Evolutionary conservation across 2,888 invertebrate genomes (phyloP), one percentile per base, ranked within the genome.

Genomic region (Drosophila setosimentum): DNA sequence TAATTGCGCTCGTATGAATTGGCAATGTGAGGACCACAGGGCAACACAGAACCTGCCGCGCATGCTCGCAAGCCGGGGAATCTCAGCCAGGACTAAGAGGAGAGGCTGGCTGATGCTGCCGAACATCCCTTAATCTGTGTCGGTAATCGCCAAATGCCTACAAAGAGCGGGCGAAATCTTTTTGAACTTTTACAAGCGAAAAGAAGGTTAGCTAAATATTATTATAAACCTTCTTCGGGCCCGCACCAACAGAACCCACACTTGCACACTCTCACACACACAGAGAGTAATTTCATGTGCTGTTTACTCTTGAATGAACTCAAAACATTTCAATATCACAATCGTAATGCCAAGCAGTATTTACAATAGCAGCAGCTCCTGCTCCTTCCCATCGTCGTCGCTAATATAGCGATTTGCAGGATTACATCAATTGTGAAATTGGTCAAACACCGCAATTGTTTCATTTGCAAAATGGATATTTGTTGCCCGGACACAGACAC

Each of bases 61-160:
- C 80, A 76, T 68, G 79, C 80, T 58, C 74, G 71, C 73, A 87
- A 82, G 82, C 82, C 78, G 82, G 11, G 24, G 57, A 37, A 40
- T 50, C 45, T 48, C 42, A 58, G 50, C 45, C 29, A 27, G 35
- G 33, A 30, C 71, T 49, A 13, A 48, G 45, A 60, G 42, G 10
- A 27, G 57, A 50, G n/a, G 55, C 55, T n/a, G 16, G 24, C 45
- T 35, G 45, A 40, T 61, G 59, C 64, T 59, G 83, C 60, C 68
- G 83, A 91, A 91, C 92, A 93, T 92, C 91, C 91, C 92, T 85
- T 92, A 93, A 93, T 91, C 93, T 90, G 91, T 91, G 90, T 90
- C 87, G 91, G 91, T 91, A 88, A 91, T 89, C 89, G 90, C 76
- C 91, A 92, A 86, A 92, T 92, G 89, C 84, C 82, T 83, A 82